These are phyloP conservation scores for Clarias laeviceps DNA, from an alignment of 2,797 vertebrate genomes.

Conservation along the genomic window DNA sequence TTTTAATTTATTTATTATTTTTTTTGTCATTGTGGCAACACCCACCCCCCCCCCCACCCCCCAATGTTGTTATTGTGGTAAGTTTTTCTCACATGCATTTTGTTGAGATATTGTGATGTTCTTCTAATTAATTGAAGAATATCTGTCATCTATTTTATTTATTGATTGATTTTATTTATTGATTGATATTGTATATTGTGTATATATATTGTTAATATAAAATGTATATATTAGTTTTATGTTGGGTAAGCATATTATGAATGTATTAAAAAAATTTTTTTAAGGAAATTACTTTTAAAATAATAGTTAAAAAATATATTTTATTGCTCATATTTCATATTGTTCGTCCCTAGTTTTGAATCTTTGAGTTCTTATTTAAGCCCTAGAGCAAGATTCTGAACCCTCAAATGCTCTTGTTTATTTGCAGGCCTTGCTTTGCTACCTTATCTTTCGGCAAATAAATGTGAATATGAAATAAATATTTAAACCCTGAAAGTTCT, in stretches of 20 bases:
- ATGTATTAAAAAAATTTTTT: background rate
- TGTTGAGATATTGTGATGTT: background rate
- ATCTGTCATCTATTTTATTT: background rate
- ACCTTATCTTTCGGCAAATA: background rate
- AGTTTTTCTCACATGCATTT: background rate
- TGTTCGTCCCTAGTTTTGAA: background rate
- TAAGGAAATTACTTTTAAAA: background rate
- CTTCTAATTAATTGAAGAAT: background rate
- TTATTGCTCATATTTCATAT: background rate
- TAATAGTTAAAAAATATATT: background rate
- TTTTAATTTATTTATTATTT: no score
- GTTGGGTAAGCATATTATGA: background rate
- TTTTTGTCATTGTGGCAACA: no score
- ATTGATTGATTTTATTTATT: no score
- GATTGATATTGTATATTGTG: no score
- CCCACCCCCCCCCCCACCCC: no score
- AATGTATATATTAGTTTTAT: background rate
- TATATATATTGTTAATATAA: background rate
- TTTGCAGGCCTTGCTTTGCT: background rate
- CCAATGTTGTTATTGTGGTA: background rate
- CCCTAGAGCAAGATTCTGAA: background rate
- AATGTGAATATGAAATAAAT: background rate
- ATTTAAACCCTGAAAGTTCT: background rate
- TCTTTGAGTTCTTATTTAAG: background rate
- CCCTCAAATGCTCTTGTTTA: background rate